Evolutionary conservation across 2,888 invertebrate genomes (phyloP), one percentile per base, ranked within the genome.

Genomic region (Xiphydria camelus): DNA sequence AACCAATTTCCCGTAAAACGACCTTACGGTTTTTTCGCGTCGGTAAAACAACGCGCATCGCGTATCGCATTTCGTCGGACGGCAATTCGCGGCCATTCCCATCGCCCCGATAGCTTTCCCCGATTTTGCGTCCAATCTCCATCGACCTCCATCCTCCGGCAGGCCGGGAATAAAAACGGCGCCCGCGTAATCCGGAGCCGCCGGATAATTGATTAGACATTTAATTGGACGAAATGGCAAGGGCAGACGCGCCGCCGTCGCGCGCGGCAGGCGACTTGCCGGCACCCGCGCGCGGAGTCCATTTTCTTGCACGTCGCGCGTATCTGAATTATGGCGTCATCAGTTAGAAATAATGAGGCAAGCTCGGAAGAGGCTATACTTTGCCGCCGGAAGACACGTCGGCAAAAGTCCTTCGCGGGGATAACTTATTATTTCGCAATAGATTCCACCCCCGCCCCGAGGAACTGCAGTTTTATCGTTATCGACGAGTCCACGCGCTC

Each of bases 281-380:
- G n/a, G n/a, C n/a, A n/a, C n/a, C n/a, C n/a, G n/a, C n/a, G n/a
- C n/a, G n/a, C n/a, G n/a, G n/a, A 67, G 64, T 65, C 66, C 63
- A 68, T 67, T 69, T 68, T 68, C 67, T 67, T 62, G 63, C 60
- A 63, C 63, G 68, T 66, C 66, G 56, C 57, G 53, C 37, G 55
- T 55, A 52, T 59, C 60, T 70, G 68, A 70, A 69, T 68, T 69
- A 70, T 68, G 59, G 65, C 62, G 59, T 67, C 66, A 68, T 69
- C 66, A 66, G 67, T 69, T 69, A 68, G 63, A 68, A 68, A 68
- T 68, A 70, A 70, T 66, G 67, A 69, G 66, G 61, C 62, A 57
- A 61, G 57, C 64, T 56, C 62, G 47, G 54, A n/a, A 26, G 26
- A 26, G 26, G 14, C 5, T 26, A 26, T 26, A 5, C 26, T 10